Percentiles rank a stretch among this genome's conserved stretches.
phyloP scores from a whole-genome alignment of 2,888 invertebrate genomes.

The Vanessa cardui region DNA sequence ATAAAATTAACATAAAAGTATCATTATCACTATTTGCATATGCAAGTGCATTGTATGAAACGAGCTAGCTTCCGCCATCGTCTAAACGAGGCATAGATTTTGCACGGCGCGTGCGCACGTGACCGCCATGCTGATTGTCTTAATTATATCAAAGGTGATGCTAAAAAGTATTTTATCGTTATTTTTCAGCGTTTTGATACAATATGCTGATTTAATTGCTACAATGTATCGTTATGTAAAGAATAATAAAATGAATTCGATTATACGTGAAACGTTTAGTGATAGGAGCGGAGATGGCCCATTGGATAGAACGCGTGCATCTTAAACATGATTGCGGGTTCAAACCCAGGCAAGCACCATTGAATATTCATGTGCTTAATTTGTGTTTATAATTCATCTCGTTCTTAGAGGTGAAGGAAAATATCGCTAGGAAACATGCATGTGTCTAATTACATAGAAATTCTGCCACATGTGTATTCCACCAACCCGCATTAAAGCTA shows the following conservation, averaged over 20 bases:
- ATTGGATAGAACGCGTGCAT: too few species aligned
- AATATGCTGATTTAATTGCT: background rate
- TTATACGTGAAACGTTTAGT: background rate
- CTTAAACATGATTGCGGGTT: too few species aligned
- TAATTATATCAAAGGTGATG: slow-evolving; percentile 75
- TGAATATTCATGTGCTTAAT: too few species aligned
- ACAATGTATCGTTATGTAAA: background rate
- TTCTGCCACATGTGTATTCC: too few species aligned
- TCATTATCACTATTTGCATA: slow-evolving; percentile 16
- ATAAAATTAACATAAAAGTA: slow-evolving; percentile 24
- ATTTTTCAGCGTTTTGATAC: background rate
- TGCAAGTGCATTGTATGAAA: background rate
- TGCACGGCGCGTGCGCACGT: slow-evolving; percentile 56
- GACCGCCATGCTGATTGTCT: slow-evolving; percentile 62
- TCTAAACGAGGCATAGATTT: slow-evolving; percentile 56
- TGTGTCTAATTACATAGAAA: too few species aligned
- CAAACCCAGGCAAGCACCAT: too few species aligned
- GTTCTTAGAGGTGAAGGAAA: too few species aligned
- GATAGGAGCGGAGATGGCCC: background rate
- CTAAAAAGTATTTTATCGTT: slow-evolving; percentile 15
- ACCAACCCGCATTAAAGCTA: too few species aligned
- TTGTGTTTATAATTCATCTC: too few species aligned
- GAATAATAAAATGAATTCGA: background rate
- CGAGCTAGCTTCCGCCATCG: slow-evolving; percentile 24
- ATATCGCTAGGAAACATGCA: too few species aligned